A percentile compares a stretch with the other conserved stretches of the same genome.
phyloP scores from a whole-genome alignment of 2,113 vertebrate species.

The Calonectris borealis region DNA sequence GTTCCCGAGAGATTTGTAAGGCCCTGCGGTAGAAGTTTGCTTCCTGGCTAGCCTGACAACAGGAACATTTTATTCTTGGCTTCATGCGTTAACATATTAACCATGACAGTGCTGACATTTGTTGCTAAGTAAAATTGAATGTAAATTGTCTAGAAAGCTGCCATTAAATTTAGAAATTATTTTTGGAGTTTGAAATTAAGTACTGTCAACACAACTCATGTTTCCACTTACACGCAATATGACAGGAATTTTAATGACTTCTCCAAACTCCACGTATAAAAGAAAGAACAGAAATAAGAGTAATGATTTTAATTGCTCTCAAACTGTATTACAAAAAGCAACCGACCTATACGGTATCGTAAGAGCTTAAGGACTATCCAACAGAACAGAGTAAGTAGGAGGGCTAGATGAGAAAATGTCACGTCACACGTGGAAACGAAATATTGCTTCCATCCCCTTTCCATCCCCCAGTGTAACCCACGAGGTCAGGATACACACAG shows the following conservation, averaged over 20 bases:
- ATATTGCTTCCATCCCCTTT: neutral
- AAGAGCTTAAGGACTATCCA: neutral
- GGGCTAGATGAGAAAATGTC: neutral
- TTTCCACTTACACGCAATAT: neutral
- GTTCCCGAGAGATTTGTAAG: neutral
- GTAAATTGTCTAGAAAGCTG: constrained; percentile 33
- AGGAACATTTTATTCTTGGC: constrained; percentile 31
- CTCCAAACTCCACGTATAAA: neutral
- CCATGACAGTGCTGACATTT: constrained; percentile 43
- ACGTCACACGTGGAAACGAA: neutral
- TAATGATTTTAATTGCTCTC: constrained; percentile 1
- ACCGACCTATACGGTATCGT: neutral
- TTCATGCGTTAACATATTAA: constrained; percentile 6
- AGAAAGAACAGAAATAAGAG: neutral
- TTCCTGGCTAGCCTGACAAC: neutral
- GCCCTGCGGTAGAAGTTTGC: neutral
- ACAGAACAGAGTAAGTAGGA: neutral
- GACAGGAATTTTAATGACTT: constrained; percentile 41
- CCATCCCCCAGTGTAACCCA: neutral
- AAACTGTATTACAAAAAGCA: neutral
- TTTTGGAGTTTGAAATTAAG: constrained; percentile 43
- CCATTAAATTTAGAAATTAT: constrained; percentile 45
- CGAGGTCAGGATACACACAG: neutral
- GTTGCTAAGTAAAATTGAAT: constrained; percentile 11
- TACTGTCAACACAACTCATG: constrained; percentile 29